These are phyloP conservation scores for Drosophila rhopaloa DNA, from an alignment of 1,140 invertebrate genomes.

Conservation along the genomic window DNA sequence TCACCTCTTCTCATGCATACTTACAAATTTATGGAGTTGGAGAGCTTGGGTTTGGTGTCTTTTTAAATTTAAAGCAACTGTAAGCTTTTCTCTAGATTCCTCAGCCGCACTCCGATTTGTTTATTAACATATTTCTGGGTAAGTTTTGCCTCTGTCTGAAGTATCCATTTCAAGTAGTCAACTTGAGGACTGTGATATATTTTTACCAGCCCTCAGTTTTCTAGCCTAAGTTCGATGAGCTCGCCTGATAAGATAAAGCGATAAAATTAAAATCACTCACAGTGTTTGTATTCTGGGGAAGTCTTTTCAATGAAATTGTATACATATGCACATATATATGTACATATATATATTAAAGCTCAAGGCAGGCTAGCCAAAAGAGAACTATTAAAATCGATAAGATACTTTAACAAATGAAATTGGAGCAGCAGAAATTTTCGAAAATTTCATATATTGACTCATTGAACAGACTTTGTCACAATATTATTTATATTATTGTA, in stretches of 20 bases:
- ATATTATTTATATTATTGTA: no score
- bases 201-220: constrained; percentile 14
- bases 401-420: constrained; percentile 11
- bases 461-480: no score
- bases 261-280: not conserved
- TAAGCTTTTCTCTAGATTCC: constrained; percentile 51
- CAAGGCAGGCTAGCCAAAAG: not conserved
- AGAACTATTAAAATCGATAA: constrained; percentile 22
- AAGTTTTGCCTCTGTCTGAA: constrained; percentile 16
- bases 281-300: constrained; percentile 34
- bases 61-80: constrained; percentile 63
- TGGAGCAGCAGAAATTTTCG: not conserved
- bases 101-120: constrained; percentile 29
- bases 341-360: not conserved
- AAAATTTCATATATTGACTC: no score
- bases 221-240: constrained; percentile 7
- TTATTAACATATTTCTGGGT: constrained; percentile 44
- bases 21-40: constrained; percentile 8
- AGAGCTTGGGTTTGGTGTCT: constrained; percentile 26
- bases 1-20: not conserved
- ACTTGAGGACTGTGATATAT: not conserved
- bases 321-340: not conserved
- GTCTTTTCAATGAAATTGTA: constrained; percentile 14
- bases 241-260: constrained; percentile 29
- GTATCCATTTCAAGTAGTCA: constrained; percentile 38